Evolutionary conservation across 2,113 vertebrate genomes (phyloP).

Genomic region (Cyphomyrus plagiostoma): DNA sequence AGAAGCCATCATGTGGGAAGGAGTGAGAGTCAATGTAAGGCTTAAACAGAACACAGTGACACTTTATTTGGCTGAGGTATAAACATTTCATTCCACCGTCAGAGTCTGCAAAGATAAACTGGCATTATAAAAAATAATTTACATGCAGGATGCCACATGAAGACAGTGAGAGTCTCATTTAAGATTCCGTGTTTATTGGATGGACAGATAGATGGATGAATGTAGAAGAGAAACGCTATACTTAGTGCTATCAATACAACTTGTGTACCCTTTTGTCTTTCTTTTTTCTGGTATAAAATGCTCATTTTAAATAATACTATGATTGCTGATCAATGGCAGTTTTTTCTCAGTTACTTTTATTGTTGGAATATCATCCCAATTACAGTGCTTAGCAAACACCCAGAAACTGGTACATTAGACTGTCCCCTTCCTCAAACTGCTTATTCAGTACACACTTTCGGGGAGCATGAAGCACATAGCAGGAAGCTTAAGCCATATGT

Average conservation of each 20-base stretch:
- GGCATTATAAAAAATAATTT: not conserved
- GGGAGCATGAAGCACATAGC: not conserved
- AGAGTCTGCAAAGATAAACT: not conserved
- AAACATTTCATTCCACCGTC: not conserved
- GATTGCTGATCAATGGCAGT: not conserved
- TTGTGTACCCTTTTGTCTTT: not conserved
- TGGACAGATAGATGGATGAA: not conserved
- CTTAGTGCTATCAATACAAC: not conserved
- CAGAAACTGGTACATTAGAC: not conserved
- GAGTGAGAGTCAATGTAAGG: not conserved
- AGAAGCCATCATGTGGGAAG: not conserved
- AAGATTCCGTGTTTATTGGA: not conserved
- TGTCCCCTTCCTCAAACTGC: not conserved
- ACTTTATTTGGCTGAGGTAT: not conserved
- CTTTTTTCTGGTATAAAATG: not conserved
- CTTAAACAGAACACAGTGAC: not conserved
- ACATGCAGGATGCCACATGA: not conserved
- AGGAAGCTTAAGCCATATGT: not conserved
- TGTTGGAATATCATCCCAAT: conserved; percentile 5
- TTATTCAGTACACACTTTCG: not conserved
- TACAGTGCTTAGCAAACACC: not conserved
- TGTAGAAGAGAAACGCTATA: not conserved
- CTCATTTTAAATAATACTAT: not conserved
- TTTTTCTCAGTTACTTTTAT: not conserved
- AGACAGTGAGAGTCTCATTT: not conserved